Conservation (phyloP, 1,140 invertebrate species). For the Lepidostoma basale region DNA sequence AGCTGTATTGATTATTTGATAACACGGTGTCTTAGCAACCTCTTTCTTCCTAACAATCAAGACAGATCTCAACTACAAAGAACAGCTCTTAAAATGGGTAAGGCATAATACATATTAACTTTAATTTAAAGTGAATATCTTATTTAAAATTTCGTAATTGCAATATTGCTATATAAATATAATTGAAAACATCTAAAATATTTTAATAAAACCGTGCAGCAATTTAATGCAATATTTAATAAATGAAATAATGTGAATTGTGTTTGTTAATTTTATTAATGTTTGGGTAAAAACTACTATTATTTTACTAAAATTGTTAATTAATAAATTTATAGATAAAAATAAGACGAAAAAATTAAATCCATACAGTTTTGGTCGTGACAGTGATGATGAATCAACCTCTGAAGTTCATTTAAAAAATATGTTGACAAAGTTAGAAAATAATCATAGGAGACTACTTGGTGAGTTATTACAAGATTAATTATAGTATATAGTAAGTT, state of each 20-base stretch:
- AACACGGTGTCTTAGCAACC: slow-evolving; percentile 37
- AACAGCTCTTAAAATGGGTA: slow-evolving; percentile 31
- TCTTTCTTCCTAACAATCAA: slow-evolving; percentile 32
- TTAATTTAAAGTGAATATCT: neutral
- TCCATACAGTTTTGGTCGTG: neutral
- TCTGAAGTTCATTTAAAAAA: slow-evolving; percentile 24
- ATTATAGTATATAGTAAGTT: neutral
- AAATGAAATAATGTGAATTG: neutral
- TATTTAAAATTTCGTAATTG: too few species aligned
- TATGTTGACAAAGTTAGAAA: slow-evolving; percentile 38
- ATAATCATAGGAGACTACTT: slow-evolving; percentile 39
- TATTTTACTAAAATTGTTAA: neutral
- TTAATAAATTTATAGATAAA: neutral
- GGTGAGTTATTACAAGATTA: slow-evolving; percentile 37
- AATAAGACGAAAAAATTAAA: neutral
- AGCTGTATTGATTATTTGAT: slow-evolving; percentile 41
- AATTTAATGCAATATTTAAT: too few species aligned
- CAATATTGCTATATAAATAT: too few species aligned
- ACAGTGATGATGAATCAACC: neutral
- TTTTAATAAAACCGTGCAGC: too few species aligned
- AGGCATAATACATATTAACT: slow-evolving; percentile 8
- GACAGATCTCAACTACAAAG: slow-evolving; percentile 31
- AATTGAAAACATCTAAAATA: too few species aligned
- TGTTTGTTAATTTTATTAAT: too few species aligned
- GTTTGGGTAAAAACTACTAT: too few species aligned